These are phyloP conservation scores for Callinectes sapidus DNA, from an alignment of 2,888 invertebrate genomes.

Conservation along the genomic window DNA sequence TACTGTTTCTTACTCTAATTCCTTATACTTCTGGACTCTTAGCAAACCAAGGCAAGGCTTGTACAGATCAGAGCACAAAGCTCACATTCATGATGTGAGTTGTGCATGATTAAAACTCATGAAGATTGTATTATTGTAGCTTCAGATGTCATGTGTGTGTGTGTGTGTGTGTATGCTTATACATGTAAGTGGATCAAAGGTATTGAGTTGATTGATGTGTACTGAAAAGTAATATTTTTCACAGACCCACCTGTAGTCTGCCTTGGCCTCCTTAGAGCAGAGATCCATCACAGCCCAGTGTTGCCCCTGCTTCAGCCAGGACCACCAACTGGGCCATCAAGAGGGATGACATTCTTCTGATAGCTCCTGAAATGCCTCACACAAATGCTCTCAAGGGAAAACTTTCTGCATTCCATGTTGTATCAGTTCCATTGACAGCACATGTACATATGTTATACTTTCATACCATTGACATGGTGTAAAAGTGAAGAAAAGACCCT, in stretches of 20 bases:
- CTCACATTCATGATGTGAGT: neutral
- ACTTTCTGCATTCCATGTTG: slow-evolving; percentile 23
- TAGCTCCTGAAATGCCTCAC: neutral
- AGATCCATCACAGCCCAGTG: neutral
- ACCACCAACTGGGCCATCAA: slow-evolving; percentile 15
- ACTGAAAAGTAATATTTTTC: slow-evolving; percentile 9
- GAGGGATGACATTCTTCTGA: neutral
- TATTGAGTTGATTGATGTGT: neutral
- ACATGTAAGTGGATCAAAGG: neutral
- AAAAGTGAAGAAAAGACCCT: neutral
- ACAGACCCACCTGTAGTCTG: slow-evolving; percentile 47
- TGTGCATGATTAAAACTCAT: neutral
- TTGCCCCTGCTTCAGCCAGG: neutral
- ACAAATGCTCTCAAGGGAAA: neutral
- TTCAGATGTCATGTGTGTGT: neutral
- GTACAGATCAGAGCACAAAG: neutral
- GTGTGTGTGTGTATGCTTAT: neutral
- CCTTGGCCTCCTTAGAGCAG: neutral
- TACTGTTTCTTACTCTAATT: neutral
- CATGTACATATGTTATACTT: neutral
- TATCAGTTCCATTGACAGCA: neutral
- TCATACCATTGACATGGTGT: neutral
- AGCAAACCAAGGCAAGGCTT: neutral
- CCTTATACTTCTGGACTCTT: neutral
- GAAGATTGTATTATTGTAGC: neutral